Evolutionary conservation across 2,797 vertebrate genomes (phyloP).

Genomic region (Acanthiza pusilla): DNA sequence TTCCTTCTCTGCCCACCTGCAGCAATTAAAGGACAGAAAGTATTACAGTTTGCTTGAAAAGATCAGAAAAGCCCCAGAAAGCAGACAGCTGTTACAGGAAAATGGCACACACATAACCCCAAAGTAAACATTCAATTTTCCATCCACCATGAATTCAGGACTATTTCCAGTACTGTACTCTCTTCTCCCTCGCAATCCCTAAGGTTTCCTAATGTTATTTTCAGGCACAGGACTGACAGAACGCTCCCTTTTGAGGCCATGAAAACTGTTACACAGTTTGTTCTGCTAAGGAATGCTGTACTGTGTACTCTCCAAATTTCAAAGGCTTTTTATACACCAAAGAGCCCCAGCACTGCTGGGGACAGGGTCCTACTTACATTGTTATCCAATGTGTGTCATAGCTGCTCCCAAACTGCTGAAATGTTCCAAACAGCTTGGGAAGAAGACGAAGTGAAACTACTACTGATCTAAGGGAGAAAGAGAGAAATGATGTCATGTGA

Average conservation of each 20-base stretch:
- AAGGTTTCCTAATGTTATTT: background rate
- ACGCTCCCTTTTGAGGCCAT: background rate
- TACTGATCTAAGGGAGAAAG: constrained; percentile 84
- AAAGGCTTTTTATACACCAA: background rate
- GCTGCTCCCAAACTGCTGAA: constrained; percentile 98
- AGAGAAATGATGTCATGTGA: background rate
- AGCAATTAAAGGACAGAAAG: constrained; percentile 34
- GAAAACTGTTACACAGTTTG: background rate
- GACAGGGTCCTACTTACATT: constrained; percentile 81
- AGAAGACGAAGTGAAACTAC: constrained; percentile 96
- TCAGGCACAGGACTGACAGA: background rate
- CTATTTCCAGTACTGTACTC: background rate
- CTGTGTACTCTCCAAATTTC: background rate
- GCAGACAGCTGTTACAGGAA: background rate
- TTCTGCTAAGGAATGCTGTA: background rate
- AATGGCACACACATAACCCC: background rate
- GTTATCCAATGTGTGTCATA: constrained; percentile 99
- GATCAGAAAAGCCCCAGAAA: background rate
- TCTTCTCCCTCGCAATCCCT: background rate
- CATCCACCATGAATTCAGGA: background rate
- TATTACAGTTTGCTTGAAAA: background rate
- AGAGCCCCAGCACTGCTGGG: background rate
- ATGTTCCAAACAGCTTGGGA: constrained; percentile 96
- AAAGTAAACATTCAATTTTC: background rate
- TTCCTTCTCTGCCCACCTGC: constrained; percentile 99